Base-by-base conservation (phyloP, 2,797 vertebrate genomes). In the Bovichtus diacanthus region DNA sequence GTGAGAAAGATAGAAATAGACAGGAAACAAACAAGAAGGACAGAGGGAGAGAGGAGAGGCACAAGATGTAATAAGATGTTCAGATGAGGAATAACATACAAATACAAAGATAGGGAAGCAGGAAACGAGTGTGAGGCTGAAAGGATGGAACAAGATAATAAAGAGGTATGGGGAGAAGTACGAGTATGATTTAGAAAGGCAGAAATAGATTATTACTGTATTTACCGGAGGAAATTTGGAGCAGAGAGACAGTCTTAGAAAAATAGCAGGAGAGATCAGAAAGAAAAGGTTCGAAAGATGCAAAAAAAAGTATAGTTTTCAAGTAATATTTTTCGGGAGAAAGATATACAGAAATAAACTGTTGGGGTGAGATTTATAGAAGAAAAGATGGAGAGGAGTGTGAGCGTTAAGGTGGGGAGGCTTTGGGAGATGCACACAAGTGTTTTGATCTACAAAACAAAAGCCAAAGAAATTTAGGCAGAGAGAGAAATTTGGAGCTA, bases 1-100 rank as follows among this genome's bases (percentile, higher is more conserved):
- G 86, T 73, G 90, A 90, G 74, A 81, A 67, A 50, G 73, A 87
- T 62, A 63, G 83, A 84, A 82, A 88, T 81, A 87, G 87, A 88
- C 69, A 80, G 75, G 66, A 87, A 90, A 80, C 68, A 78, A 88
- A 88, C 75, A 80, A 80, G 69, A 80, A 75, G 87, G 82, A 85
- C 73, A 81, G 61, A 74, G 66, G 21, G 60, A 82, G 77, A 78
- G 78, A 66, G 31, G 34, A 86, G 59, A 87, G 49, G 80, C 59
- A 53, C 59, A 64, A 70, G 67, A 82, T 88, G 82, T 78, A 89
- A 91, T 87, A 87, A 88, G 78, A 83, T 81, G 76, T 69, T 82
- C 67, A 72, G 83, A 86, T 86, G 79, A 85, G 69, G 56, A 53
- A 29, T 19, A 78, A 75, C 71, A 66, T 56, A 54, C 50, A 70